Evolutionary conservation across 1,140 invertebrate genomes (phyloP).

Genomic region (Leptopilina boulardi): DNA sequence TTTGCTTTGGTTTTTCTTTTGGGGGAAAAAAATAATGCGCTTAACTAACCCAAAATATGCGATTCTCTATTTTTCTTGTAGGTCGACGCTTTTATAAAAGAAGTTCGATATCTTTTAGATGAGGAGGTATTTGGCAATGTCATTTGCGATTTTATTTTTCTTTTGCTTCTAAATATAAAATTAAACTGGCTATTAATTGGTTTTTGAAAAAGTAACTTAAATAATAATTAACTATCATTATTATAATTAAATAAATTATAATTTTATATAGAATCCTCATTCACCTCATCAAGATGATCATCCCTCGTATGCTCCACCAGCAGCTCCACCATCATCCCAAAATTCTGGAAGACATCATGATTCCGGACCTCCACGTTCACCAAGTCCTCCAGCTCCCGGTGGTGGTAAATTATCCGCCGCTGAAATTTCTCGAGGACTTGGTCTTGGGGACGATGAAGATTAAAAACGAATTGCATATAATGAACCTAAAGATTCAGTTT

Average conservation of each 20-base stretch:
- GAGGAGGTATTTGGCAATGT: not conserved
- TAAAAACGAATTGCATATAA: no score
- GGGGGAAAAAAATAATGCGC: not conserved
- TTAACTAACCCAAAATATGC: not conserved
- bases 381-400: slow-evolving; percentile 51
- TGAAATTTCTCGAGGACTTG: slow-evolving; percentile 72
- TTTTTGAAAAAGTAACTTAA: not conserved
- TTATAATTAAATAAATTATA: not conserved
- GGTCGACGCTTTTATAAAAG: slow-evolving; percentile 9
- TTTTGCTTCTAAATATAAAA: not conserved
- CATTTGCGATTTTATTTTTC: not conserved
- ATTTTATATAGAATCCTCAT: not conserved
- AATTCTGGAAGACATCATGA: slow-evolving; percentile 4
- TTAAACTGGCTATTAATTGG: no score
- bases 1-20: not conserved
- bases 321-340: slow-evolving; percentile 34
- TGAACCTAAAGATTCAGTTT: no score
- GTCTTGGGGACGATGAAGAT: slow-evolving; percentile 65
- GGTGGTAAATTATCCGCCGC: slow-evolving; percentile 66
- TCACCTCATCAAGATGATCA: slow-evolving; percentile 37
- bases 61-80: not conserved
- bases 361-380: slow-evolving; percentile 43
- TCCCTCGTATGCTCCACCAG: slow-evolving; percentile 34
- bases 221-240: no score
- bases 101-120: not conserved